Conservation (phyloP, 2,113 vertebrate genomes). For the Guaruba guarouba region DNA sequence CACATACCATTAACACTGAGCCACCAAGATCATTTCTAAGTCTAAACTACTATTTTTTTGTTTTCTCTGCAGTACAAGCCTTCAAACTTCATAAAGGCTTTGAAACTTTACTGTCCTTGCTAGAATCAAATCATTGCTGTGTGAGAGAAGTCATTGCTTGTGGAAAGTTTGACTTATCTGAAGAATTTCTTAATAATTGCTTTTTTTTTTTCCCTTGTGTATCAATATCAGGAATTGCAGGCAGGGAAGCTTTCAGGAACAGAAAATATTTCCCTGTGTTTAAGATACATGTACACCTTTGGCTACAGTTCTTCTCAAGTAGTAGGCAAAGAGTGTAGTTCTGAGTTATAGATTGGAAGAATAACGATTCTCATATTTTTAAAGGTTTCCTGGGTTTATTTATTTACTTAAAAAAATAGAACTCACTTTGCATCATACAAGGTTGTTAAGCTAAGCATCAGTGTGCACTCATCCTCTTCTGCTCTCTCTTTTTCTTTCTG, state of each 20-base stretch:
- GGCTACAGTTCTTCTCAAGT: background rate
- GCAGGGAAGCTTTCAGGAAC: background rate
- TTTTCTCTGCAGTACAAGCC: background rate
- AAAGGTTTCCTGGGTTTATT: background rate
- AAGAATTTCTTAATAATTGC: background rate
- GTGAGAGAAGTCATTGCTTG: background rate
- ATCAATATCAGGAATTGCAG: background rate
- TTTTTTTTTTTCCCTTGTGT: background rate
- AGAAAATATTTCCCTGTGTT: background rate
- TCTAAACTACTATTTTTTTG: background rate
- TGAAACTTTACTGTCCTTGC: background rate
- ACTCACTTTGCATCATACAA: conserved; percentile 28
- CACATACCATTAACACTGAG: background rate
- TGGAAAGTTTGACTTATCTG: background rate
- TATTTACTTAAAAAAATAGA: conserved; percentile 32
- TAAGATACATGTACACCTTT: background rate
- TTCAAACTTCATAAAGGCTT: background rate
- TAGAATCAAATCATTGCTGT: background rate
- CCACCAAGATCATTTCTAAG: background rate
- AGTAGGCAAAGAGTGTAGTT: background rate
- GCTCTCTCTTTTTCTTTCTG: background rate
- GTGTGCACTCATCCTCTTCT: background rate
- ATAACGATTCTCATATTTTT: background rate
- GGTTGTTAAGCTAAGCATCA: background rate
- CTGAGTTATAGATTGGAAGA: conserved; percentile 7